Base-by-base conservation (phyloP, 2,888 invertebrate genomes). In the Hydroisotoma schaefferi region DNA sequence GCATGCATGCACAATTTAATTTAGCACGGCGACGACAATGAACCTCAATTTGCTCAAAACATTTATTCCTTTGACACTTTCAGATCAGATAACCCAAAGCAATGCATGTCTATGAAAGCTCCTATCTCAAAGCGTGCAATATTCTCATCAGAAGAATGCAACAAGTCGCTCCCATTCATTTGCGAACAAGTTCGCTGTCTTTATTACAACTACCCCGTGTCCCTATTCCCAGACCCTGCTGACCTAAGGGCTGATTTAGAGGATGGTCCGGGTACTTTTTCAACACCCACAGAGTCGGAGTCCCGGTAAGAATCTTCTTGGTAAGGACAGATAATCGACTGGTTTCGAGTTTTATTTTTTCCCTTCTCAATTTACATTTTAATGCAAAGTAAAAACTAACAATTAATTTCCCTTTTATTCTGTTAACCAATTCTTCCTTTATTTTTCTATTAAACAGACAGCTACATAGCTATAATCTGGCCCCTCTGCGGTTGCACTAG, bases 141-240 rank as follows among this genome's bases (percentile, higher is more conserved):
- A 40, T 69, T 69, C 53, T 61, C 64, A 15, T 61, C 68, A 12
- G 68, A 70, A 46, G 64, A 66, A 25, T 70, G 70, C 58, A 63
- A 64, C 29, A 54, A 56, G 40, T 55, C 68, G 15, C 53, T 68
- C 44, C 62, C 68, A 25, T 70, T 70, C 61, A 68, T 70, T 56
- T 70, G 70, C 54, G 70, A 70, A 57, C 70, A 70, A 53, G 59
- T 70, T 20, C 59, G 70, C 12, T 70, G 70, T 43, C 54, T 70
- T 23, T 70, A 69, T 51, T 70, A 68, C 58, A 68, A 70, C 57
- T 70, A 68, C 48, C 67, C 70, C 22, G 67, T 67, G 29, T 59
- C 58, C 10, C 61, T 65, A 33, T 68, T 68, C 57, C 68, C 67
- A 10, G 67, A 65, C 40, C 68, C 68, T 2, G 63, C 60, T 28